Evolutionary conservation across 2,797 vertebrate species (phyloP).

Genomic region (Xenopus petersii): DNA sequence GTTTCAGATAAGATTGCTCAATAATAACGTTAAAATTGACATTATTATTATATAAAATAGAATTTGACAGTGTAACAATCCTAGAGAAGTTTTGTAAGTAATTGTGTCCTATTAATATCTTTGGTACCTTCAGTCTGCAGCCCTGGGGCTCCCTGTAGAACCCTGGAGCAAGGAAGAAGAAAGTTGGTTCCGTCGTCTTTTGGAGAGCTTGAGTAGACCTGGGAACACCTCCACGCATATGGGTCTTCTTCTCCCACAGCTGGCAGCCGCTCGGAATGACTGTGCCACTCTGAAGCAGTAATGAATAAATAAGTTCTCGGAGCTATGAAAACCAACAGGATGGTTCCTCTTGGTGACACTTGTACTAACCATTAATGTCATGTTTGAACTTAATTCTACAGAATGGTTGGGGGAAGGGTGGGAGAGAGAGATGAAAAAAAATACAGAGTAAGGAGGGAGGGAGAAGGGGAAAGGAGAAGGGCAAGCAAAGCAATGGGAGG

Average conservation of each 20-base stretch:
- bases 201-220: conserved; percentile 22
- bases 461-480: conserved; percentile 22
- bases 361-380: conserved; percentile 70
- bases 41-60: no score
- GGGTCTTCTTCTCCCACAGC: conserved; percentile 44
- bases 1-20: no score
- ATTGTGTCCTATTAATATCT: no score
- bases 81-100: no score
- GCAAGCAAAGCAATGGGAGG: background rate
- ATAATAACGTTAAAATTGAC: no score
- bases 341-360: conserved; percentile 61
- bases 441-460: conserved; percentile 10
- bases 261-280: conserved; percentile 45
- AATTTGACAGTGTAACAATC: no score
- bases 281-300: conserved; percentile 46
- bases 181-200: conserved; percentile 35
- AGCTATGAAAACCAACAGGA: conserved; percentile 49
- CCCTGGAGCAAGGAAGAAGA: background rate
- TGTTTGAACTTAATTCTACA: conserved; percentile 69
- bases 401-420: conserved; percentile 56
- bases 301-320: conserved; percentile 55
- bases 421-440: conserved; percentile 8
- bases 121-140: no score
- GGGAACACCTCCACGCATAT: conserved; percentile 32
- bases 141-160: background rate